Evolutionary conservation across 2,888 invertebrate genomes (phyloP), one percentile per base, ranked within the genome.

Genomic region (Drosophila differens): DNA sequence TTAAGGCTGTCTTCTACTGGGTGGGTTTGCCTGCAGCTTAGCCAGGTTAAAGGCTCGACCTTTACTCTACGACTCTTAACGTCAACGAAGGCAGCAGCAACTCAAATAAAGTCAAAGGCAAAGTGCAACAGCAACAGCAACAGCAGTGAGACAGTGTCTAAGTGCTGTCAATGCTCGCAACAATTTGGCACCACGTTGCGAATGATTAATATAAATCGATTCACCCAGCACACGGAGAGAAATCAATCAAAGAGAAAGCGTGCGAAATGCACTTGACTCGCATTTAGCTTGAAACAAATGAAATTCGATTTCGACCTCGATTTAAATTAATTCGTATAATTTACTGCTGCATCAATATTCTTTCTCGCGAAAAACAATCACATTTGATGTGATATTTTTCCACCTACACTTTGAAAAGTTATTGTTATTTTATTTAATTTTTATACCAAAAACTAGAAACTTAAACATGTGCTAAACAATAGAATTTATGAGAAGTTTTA

Each of bases 151-250:
- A 4, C 33, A 44, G 52, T 28, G 19, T 37, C 53, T 28, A 54
- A 53, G 60, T 53, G 60, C 70, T 37, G 41, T 52, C 41, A 57
- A 73, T 47, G 78, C 53, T 53, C 51, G 58, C 68, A 78, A 75
- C 82, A 75, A 75, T 86, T 86, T 84, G 85, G 75, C 82, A 79
- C 72, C 70, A 79, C 79, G 70, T 79, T 79, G 82, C 85, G 85
- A 79, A 82, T 83, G 82, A 83, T 84, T 84, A 87, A 84, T 84
- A 84, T 84, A 79, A 82, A 83, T 83, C 79, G 79, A 61, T 70
- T 72, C 66, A 60, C 60, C 54, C 62, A 39, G 44, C 57, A 69
- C 53, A 44, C 33, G 25, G 33, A 33, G 1, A 14, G 25, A 25
- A 14, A 59, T 7, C 2, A 19, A 39, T n/a, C 1, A 28, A 53